Evolutionary conservation across 2,888 invertebrate species (phyloP), one percentile per base, ranked within the genome.

Genomic region (Latrodectus elegans): DNA sequence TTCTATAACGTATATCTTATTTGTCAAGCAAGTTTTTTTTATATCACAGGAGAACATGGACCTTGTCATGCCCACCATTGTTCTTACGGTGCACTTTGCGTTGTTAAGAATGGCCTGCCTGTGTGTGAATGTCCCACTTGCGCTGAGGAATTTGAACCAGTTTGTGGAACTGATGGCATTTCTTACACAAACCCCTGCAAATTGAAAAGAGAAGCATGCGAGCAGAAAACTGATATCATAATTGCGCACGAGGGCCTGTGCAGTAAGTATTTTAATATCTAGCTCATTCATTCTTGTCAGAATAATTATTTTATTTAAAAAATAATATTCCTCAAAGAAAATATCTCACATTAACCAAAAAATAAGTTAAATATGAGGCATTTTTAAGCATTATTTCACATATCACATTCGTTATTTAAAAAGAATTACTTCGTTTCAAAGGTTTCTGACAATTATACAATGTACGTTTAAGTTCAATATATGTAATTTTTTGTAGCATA

Each of bases 81-180:
- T 92, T 95, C 95, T 89, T 95, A 95, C 92, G 96, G 96, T 85
- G 96, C 96, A 85, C 94, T 94, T 90, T 96, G 96, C 92, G 94
- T 94, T 79, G 94, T 95, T 91, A 94, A 94, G 91, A 93, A 93
- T 76, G 94, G 95, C 64, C 93, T 94, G 80, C 95, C 97, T 65
- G 94, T 94, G 89, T 98, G 97, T 92, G 95, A 95, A 90, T 98
- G 97, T 92, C 96, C 96, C 71, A 94, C 94, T 76, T 96, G 96
- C 92, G 95, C 96, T 83, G 95, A 95, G 90, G 96, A 96, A 93
- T 96, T 96, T 92, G 95, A 95, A 89, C 96, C 96, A 22, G 96
- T 96, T 67, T 96, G 96, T 92, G 96, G 96, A 89, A 95, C 95
- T 26, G 91, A 91, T 78, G 90, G 90, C 6, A 90, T 91, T 49